phyloP scores from a whole-genome alignment of 2,797 vertebrate genomes.

The Microctenopoma lineatum region DNA sequence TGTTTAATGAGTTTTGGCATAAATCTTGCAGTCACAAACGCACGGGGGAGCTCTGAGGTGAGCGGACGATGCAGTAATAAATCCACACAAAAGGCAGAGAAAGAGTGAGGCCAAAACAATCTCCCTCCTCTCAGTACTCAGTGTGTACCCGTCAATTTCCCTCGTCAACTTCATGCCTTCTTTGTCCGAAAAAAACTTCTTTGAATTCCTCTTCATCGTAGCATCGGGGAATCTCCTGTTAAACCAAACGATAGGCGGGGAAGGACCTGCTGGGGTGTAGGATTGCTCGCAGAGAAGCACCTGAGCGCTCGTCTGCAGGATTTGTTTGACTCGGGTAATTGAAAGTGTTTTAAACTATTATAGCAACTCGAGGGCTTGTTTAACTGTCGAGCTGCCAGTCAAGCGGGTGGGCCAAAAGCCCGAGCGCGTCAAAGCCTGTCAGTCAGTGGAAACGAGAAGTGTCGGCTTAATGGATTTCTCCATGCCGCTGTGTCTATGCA shows the following conservation, averaged over 20 bases:
- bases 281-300: conserved; percentile 74
- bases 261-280: conserved; percentile 78
- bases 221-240: conserved; percentile 48
- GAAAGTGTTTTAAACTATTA: conserved; percentile 99
- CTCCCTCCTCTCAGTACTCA: conserved; percentile 14
- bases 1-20: conserved; percentile 62
- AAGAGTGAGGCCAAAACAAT: conserved; percentile 27
- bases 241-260: conserved; percentile 60
- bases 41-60: background rate
- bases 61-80: conserved; percentile 14
- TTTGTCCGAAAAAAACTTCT: conserved; percentile 47
- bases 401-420: conserved; percentile 94
- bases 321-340: conserved; percentile 99
- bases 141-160: conserved; percentile 54
- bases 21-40: conserved; percentile 36
- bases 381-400: conserved; percentile 99
- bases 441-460: conserved; percentile 99
- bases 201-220: conserved; percentile 36
- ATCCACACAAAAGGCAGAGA: conserved; percentile 18
- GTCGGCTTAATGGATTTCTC: conserved; percentile 99
- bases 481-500: conserved; percentile 84
- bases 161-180: conserved; percentile 49
- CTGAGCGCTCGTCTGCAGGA: conserved; percentile 83
- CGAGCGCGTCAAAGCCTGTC: conserved; percentile 97
- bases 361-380: conserved; percentile 99